Conservation (phyloP, 2,113 vertebrate species). For the Atrichornis clamosus region DNA sequence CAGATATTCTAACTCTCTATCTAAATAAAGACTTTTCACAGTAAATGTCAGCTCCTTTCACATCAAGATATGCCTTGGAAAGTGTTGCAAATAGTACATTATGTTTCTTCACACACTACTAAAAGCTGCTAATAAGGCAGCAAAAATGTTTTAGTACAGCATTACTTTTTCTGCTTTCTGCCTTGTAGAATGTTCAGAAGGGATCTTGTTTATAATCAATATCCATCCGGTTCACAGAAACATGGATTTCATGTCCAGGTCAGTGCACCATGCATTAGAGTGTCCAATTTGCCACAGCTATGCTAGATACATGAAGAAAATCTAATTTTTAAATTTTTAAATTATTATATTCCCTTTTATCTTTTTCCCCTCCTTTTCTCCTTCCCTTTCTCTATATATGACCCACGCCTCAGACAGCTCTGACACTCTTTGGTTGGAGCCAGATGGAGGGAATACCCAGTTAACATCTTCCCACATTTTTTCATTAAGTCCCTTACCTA, state of each 20-base stretch:
- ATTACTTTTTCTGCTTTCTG: not conserved
- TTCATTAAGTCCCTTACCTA: not conserved
- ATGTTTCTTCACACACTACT: not conserved
- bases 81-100: conserved; percentile 22
- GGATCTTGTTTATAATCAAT: not conserved
- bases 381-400: not conserved
- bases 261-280: not conserved
- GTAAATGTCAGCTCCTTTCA: conserved; percentile 20
- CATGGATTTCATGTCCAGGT: not conserved
- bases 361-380: not conserved
- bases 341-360: not conserved
- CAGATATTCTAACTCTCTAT: conserved; percentile 37
- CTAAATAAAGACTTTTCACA: conserved; percentile 45
- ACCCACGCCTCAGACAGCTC: not conserved
- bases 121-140: conserved; percentile 28
- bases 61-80: not conserved
- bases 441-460: not conserved
- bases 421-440: not conserved
- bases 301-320: not conserved
- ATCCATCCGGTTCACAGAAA: not conserved
- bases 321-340: no score
- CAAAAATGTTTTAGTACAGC: not conserved
- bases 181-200: not conserved
- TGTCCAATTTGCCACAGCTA: not conserved
- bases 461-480: not conserved